These are phyloP conservation scores for Heliconius erato DNA, from an alignment of 2,888 invertebrate genomes.

Conservation along the genomic window DNA sequence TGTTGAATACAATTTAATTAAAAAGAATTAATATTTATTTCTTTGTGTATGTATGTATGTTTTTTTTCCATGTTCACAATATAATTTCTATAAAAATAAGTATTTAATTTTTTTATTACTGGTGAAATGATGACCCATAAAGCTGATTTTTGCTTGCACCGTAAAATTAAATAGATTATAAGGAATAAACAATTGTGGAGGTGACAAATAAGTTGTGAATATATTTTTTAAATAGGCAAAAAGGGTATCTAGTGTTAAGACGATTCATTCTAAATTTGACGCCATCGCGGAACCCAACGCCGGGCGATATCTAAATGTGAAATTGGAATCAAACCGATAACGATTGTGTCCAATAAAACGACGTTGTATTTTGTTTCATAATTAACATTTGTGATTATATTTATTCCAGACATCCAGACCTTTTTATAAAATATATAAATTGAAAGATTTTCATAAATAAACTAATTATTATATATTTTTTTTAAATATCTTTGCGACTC, in stretches of 20 bases:
- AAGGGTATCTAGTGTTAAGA: background rate
- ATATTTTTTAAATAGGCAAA: background rate
- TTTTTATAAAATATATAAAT: no score
- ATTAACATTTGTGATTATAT: no score
- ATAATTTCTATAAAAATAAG: background rate
- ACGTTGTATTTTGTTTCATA: no score
- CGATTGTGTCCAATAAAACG: background rate
- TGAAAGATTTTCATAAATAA: no score
- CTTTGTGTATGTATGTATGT: background rate
- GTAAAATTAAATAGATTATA: slow-evolving; percentile 37
- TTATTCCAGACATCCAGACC: background rate
- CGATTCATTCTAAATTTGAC: background rate
- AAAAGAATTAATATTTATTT: background rate
- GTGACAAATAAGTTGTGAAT: background rate
- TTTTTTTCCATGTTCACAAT: background rate
- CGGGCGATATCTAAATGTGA: background rate
- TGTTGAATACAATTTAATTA: no score
- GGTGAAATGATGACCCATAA: slow-evolving; percentile 31
- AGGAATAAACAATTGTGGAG: slow-evolving; percentile 38
- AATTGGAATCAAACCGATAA: background rate
- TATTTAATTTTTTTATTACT: background rate
- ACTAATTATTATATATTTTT: no score
- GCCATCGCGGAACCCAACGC: background rate
- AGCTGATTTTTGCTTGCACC: slow-evolving; percentile 37
- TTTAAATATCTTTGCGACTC: no score